Evolutionary conservation across 2,888 invertebrate genomes (phyloP), one percentile per base, ranked within the genome.

Genomic region (Colostygia pectinataria): DNA sequence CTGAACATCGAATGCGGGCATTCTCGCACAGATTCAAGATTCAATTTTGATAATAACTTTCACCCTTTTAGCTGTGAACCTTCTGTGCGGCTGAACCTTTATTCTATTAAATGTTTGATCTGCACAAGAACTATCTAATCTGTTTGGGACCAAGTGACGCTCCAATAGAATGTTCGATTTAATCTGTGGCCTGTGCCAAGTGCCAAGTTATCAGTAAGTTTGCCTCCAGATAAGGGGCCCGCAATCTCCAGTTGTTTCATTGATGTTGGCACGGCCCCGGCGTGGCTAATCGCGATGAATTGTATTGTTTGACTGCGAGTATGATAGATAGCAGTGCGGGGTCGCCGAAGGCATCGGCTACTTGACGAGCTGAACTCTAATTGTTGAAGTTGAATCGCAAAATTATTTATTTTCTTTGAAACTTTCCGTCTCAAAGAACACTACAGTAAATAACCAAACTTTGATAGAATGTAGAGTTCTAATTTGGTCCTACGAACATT

Each of bases 121-220:
- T 12, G n/a, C 13, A 8, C 4, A 9, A 31, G 25, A 12, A 25
- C 25, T 15, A 27, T 25, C 15, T 33, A 20, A 33, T 41, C 33
- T 41, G 23, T 31, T 15, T 9, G 0, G n/a, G n/a, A n/a, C 12
- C 4, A 12, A 18, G 25, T 18, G 36, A 23, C n/a, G 36, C 13
- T 12, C 6, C 7, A 15, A 24, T 10, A 20, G 20, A 20, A 14
- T 24, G 28, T 36, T 8, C 23, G 28, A 13, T 10, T 8, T 34
- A 29, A 27, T 34, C 46, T 39, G 39, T 36, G 40, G 12, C 40
- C 6, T 6, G 18, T n/a, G 34, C 40, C 40, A 29, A 47, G 18
- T n/a, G 34, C 40, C 40, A 29, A 47, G 29, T 18, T 29, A 36
- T 47, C 40, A 31, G 40, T 4, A 31, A 45, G 31, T 45, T 40